Conservation (phyloP, 2,113 vertebrate species). For the Vombatus ursinus region DNA sequence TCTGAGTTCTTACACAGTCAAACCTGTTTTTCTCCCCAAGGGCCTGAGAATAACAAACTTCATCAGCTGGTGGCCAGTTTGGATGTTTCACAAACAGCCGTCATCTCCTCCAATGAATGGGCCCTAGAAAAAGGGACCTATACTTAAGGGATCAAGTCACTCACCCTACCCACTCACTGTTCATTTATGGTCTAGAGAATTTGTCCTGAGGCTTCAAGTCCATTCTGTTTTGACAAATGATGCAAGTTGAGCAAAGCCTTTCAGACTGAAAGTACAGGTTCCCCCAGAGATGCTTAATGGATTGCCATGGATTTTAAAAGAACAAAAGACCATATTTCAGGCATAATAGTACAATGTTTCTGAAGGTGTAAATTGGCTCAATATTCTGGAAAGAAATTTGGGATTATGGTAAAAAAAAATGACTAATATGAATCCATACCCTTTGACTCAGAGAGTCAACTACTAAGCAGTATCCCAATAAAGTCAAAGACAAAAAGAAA, state of each 20-base stretch:
- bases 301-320: not conserved
- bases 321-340: not conserved
- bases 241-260: slow-evolving; percentile 2
- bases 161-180: not conserved
- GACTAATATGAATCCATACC: not conserved
- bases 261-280: not conserved
- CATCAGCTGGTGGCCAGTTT: not conserved
- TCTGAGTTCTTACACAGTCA: not conserved
- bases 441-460: not conserved
- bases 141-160: not conserved
- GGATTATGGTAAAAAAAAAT: not conserved
- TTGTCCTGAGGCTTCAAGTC: not conserved
- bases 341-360: not conserved
- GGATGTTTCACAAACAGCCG: not conserved
- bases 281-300: not conserved
- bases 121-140: rapidly evolving
- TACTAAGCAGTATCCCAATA: not conserved
- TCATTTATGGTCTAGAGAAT: not conserved
- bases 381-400: not conserved
- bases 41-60: not conserved
- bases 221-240: slow-evolving; percentile 47
- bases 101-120: not conserved
- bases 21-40: not conserved
- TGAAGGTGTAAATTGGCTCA: not conserved
- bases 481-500: not conserved